These are phyloP conservation scores for Capromys pilorides DNA, from an alignment of 2,797 vertebrate genomes.

Conservation along the genomic window DNA sequence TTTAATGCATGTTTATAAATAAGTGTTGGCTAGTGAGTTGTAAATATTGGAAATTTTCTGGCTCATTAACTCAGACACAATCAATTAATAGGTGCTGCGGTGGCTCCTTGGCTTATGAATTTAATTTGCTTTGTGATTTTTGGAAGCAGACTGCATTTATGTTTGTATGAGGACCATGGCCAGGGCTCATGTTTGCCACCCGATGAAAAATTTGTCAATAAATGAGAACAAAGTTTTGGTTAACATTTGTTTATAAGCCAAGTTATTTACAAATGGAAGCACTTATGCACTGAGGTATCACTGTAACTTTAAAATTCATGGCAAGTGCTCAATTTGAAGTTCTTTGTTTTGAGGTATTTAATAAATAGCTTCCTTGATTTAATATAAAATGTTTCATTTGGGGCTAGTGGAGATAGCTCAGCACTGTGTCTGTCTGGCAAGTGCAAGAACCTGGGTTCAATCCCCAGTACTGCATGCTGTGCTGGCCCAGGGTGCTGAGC, in stretches of 20 bases:
- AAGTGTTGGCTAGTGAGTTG: background rate
- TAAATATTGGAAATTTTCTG: background rate
- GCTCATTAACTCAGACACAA: background rate
- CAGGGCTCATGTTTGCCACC: background rate
- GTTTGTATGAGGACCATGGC: background rate
- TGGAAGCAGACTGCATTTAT: background rate
- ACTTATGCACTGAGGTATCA: background rate
- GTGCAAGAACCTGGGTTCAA: too few relatives aligned
- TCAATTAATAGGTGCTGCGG: background rate
- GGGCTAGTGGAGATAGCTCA: too few relatives aligned
- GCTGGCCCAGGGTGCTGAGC: too few relatives aligned
- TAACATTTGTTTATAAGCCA: background rate
- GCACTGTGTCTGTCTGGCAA: too few relatives aligned
- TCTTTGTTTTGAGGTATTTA: background rate
- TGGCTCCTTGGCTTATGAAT: background rate
- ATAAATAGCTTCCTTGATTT: background rate
- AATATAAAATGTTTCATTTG: background rate
- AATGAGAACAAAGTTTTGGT: background rate
- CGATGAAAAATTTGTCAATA: background rate
- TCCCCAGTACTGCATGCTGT: too few relatives aligned
- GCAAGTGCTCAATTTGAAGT: background rate
- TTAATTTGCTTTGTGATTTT: background rate
- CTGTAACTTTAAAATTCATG: background rate
- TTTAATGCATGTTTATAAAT: background rate
- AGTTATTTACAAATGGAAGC: background rate